Evolutionary conservation across 2,888 invertebrate species (phyloP).

Genomic region (Acanthosepion pharaonis): DNA sequence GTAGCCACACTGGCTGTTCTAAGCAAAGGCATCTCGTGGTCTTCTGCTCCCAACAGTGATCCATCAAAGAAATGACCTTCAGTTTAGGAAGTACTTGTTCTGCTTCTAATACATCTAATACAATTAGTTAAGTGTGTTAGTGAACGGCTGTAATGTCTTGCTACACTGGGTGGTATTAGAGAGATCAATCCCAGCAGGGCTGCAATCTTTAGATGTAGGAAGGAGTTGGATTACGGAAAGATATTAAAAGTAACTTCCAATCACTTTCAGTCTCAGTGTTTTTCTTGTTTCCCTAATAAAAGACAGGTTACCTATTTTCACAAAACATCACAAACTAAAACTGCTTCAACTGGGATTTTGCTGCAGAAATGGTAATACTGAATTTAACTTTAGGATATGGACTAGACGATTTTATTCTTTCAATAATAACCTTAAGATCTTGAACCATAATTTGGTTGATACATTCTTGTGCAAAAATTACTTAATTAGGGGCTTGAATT

Average conservation of each 20-base stretch:
- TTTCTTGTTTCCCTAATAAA: not conserved
- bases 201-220: not conserved
- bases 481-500: too few species aligned
- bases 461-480: too few species aligned
- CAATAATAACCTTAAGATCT: too few species aligned
- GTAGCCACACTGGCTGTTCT: not conserved
- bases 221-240: not conserved
- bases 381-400: too few species aligned
- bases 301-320: too few species aligned
- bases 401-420: too few species aligned
- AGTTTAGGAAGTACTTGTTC: not conserved
- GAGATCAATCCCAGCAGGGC: not conserved
- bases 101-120: not conserved
- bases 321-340: too few species aligned
- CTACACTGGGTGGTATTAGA: not conserved
- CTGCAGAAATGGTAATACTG: too few species aligned
- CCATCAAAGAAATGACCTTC: not conserved
- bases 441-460: too few species aligned
- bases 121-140: not conserved
- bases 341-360: too few species aligned
- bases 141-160: not conserved
- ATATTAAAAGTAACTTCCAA: not conserved
- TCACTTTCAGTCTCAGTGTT: not conserved
- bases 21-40: not conserved
- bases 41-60: not conserved